phyloP scores from a whole-genome alignment of 2,888 invertebrate genomes.

The Girardia tigrina region DNA sequence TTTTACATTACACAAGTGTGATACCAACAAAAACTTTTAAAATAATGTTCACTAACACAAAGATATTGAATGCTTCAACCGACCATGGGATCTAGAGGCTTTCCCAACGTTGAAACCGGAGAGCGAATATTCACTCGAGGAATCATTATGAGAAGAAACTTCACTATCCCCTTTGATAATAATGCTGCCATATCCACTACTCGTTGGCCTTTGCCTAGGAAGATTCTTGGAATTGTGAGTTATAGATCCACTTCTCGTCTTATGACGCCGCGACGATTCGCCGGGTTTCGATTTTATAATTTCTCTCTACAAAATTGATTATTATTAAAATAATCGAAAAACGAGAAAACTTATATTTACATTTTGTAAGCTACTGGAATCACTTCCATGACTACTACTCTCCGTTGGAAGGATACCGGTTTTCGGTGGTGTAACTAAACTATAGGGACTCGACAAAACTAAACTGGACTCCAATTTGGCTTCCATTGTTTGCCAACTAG shows the following conservation, averaged over 20 bases:
- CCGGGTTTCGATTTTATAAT: neutral
- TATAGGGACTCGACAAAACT: no score
- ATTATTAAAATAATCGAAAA: no score
- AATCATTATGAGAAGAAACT: slow-evolving; percentile 19
- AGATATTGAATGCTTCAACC: neutral
- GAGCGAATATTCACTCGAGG: neutral
- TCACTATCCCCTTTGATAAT: neutral
- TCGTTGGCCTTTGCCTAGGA: neutral
- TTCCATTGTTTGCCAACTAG: no score
- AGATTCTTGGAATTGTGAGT: neutral
- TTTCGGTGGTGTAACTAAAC: no score
- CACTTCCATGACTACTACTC: no score
- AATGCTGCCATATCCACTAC: slow-evolving; percentile 6
- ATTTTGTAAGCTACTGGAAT: no score
- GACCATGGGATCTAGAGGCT: neutral
- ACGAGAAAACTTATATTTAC: no score
- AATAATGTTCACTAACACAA: neutral
- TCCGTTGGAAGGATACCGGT: no score
- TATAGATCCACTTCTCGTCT: neutral
- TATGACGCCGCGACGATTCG: neutral
- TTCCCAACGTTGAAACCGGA: neutral
- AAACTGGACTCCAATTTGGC: no score
- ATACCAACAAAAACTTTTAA: no score
- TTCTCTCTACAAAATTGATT: neutral
- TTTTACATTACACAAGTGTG: no score